Evolutionary conservation across 23 tunicate species (phyloP).

Genomic region (Aplidium turbinatum): DNA sequence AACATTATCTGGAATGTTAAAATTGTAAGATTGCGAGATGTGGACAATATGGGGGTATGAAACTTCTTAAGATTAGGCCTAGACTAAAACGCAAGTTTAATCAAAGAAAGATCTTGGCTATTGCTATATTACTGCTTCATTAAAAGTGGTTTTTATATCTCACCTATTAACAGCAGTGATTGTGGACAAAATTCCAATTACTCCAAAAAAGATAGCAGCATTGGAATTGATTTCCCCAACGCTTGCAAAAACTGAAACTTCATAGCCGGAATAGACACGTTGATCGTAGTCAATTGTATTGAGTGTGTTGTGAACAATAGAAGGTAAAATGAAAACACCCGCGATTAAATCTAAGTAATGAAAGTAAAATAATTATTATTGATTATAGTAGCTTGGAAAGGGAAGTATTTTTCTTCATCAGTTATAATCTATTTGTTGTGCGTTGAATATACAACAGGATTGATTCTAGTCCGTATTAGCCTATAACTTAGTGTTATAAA

Average conservation of each 20-base stretch:
- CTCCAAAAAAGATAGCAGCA: constrained; percentile 44
- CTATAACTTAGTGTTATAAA: no score
- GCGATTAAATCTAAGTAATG: constrained; percentile 34
- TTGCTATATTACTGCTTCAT: no score
- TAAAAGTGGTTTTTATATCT: no score
- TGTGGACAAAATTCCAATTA: constrained; percentile 51
- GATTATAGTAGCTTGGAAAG: no score
- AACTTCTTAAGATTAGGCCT: no score
- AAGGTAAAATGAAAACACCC: constrained; percentile 33
- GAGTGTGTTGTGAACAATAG: constrained; percentile 33
- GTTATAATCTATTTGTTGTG: not conserved
- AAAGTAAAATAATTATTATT: not conserved
- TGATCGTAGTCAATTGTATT: constrained; percentile 26
- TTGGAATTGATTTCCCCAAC: constrained; percentile 12
- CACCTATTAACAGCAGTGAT: constrained; percentile 71
- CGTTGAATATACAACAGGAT: not conserved
- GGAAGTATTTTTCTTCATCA: no score
- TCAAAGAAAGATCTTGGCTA: no score
- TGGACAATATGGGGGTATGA: no score
- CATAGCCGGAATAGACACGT: not conserved
- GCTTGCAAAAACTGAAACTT: not conserved
- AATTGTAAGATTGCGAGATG: no score
- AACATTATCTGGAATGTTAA: no score
- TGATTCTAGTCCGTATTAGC: not conserved
- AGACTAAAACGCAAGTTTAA: no score